Evolutionary conservation across 2,113 vertebrate genomes (phyloP), one percentile per base, ranked within the genome.

Genomic region (Onychorhynchus coronatus): DNA sequence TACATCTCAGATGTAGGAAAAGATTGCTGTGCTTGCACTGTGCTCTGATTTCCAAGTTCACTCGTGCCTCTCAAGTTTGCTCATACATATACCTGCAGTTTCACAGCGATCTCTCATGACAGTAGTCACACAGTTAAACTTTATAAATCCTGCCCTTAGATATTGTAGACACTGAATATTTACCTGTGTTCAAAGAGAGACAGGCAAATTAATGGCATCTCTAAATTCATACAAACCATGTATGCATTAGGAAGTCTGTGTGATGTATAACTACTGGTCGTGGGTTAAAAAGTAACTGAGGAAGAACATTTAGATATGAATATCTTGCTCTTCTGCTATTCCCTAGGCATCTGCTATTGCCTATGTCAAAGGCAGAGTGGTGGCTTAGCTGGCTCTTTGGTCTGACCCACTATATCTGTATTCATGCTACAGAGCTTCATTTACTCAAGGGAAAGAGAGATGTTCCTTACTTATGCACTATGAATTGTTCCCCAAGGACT

Each of bases 191-290:
- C 58, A 91, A 76, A 86, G 61, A 81, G 5, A 77, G 23, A 50
- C 8, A 53, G 14, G 15, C 0, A 56, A 67, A 82, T 66, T 19
- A 55, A 15, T 61, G 9, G 5, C 0, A 0, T 37, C 33, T 74
- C 25, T 85, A 35, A 78, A 68, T 72, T 82, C 1, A 1, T 75
- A 65, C 18, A 72, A 72, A 76, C 11, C 18, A 78, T 35, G 66
- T 49, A 28, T 17, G 44, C 6, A 42, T 67, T 55, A 42, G 37
- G 33, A 87, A 74, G n/a, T 39, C 23, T 1, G 1, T 1, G 0
- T 47, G 31, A 58, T 56, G 11, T 12, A 13, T 37, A 39, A 67
- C 27, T 75, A 25, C 6, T 1, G 2, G 28, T 33, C 31, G 24
- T 35, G 21, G 20, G 14, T 47, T 21, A 79, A 90, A 87, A 88